Evolutionary conservation across 2,888 invertebrate genomes (phyloP).

Genomic region (Tuta absoluta): DNA sequence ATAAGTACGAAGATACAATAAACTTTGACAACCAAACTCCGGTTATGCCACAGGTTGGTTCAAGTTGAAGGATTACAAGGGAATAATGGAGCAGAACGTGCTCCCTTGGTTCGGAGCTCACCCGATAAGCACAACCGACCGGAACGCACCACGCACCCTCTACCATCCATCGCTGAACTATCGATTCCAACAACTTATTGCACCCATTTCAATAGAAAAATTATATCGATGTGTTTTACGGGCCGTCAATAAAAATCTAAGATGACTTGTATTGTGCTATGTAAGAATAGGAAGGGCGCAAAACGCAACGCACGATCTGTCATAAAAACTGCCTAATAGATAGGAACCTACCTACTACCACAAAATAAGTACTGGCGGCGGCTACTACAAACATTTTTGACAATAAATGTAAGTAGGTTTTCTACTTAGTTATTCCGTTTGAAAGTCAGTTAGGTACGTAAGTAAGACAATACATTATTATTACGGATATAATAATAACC

Average conservation of each 20-base stretch:
- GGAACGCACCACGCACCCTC: constrained; percentile 69
- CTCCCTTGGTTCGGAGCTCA: constrained; percentile 61
- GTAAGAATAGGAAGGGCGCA: not conserved
- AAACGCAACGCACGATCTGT: not conserved
- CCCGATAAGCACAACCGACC: constrained; percentile 74
- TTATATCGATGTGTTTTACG: not conserved
- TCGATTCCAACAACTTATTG: constrained; percentile 61
- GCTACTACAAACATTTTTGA: too few relatives aligned
- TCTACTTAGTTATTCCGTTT: too few relatives aligned
- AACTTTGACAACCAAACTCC: not conserved
- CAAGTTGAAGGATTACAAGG: constrained; percentile 57
- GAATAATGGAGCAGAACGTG: constrained; percentile 76
- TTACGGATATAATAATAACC: not conserved
- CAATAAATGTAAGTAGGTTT: too few relatives aligned
- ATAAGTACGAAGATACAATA: too few relatives aligned
- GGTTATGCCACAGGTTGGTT: constrained; percentile 4
- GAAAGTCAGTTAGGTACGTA: not conserved
- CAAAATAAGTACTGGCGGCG: too few relatives aligned
- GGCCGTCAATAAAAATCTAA: constrained; percentile 7
- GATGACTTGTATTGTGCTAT: not conserved
- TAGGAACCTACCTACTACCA: too few relatives aligned
- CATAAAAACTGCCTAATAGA: not conserved
- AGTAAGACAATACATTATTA: not conserved
- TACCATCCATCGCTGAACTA: constrained; percentile 65
- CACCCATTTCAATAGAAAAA: constrained; percentile 19